Evolutionary conservation across 2,888 invertebrate genomes (phyloP), one percentile per base, ranked within the genome.

Genomic region (Lasioglossum villosulum): DNA sequence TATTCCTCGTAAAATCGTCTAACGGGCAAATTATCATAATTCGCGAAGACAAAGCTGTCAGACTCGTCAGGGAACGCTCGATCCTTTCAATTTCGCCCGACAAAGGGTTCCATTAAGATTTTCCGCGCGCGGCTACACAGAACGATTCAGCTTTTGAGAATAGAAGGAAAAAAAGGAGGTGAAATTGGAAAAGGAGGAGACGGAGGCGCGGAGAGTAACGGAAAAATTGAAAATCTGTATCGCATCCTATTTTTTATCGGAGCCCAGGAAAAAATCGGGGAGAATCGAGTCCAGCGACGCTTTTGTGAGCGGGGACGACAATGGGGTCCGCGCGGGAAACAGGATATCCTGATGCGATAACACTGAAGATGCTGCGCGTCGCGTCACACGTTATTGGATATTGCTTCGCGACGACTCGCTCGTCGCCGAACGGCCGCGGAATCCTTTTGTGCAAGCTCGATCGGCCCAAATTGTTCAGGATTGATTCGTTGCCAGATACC

Each of bases 381-480:
- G 74, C 80, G 80, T 79, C 83, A 80, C 83, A 78, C 85, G 80
- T 90, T 86, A 85, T 85, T 86, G 88, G 83, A 89, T 91, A 87
- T 83, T 78, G 74, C 87, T 84, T 84, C 73, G 79, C 83, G 90
- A 80, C 37, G 76, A 82, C 80, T 84, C 80, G 84, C 70, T 23
- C n/a, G 14, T 12, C 30, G 3, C 27, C 27, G 52, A 34, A 45
- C 34, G 34, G 12, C 70, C 52, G 6, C 66, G 63, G 75, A 56
- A 66, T 75, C 66, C 77, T 75, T 52, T n/a, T 27, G 19, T 30
- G 63, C 19, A 23, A 23, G 37, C 8, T 72, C 48, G 74, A 77
- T 77, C 71, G 39, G 19, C n/a, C 30, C 68, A 68, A 76, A 85
- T 83, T 74, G 70, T 37, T 19, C 45, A 0, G 14, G 63, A 86